Percentiles rank a stretch among this genome's conserved stretches.
These are phyloP conservation scores for Melolontha melolontha DNA, from an alignment of 2,888 invertebrate genomes.

Conservation along the genomic window DNA sequence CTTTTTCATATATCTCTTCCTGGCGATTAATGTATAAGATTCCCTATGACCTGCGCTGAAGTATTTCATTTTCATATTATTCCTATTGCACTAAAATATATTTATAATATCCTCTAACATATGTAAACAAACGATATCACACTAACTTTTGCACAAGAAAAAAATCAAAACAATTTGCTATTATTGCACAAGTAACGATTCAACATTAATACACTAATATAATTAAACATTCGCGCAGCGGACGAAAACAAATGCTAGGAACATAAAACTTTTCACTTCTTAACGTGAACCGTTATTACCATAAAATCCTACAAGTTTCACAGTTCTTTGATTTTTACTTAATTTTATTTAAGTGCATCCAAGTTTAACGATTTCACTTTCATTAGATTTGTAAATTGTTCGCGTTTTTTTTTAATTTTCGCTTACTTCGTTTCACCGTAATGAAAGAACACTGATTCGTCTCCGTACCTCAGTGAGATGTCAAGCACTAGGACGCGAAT, in stretches of 20 bases:
- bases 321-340: slow-evolving; percentile 20
- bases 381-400: slow-evolving; percentile 4
- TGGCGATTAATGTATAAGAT: slow-evolving; percentile 72
- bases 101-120: too few species aligned
- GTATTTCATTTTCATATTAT: slow-evolving; percentile 70
- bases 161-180: neutral
- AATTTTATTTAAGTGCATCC: slow-evolving; percentile 12
- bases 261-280: slow-evolving; percentile 6
- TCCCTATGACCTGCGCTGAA: slow-evolving; percentile 71
- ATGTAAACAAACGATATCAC: slow-evolving; percentile 20
- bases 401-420: neutral
- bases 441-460: too few species aligned
- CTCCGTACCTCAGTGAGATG: too few species aligned
- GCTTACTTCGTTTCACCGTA: neutral
- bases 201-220: slow-evolving; percentile 1
- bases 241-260: neutral
- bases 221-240: slow-evolving; percentile 6
- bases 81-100: slow-evolving; percentile 20
- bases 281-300: neutral
- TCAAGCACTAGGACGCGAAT: neutral
- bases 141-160: slow-evolving; percentile 18
- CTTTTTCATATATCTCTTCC: slow-evolving; percentile 76
- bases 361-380: slow-evolving; percentile 37
- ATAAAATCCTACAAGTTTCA: slow-evolving; percentile 16
- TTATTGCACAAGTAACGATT: slow-evolving; percentile 15